These are phyloP conservation scores for Perizoma affinitatum DNA, from an alignment of 2,888 invertebrate species.

Conservation along the genomic window DNA sequence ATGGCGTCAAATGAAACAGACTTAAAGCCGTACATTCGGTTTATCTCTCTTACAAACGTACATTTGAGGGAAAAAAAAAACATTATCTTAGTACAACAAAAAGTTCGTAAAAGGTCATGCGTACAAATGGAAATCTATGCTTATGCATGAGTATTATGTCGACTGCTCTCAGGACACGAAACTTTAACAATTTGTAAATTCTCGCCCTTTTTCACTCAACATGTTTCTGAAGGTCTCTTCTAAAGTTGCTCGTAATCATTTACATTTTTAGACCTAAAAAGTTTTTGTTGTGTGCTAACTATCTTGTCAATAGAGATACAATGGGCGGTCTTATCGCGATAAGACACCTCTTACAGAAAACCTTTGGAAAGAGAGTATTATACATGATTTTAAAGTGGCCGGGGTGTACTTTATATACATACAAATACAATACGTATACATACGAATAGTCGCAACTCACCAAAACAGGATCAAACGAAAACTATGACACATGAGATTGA, in stretches of 20 bases:
- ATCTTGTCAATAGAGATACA: no score
- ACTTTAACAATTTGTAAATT: conserved; percentile 37
- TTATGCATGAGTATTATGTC: conserved; percentile 37
- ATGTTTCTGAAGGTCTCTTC: conserved; percentile 11
- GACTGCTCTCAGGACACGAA: conserved; percentile 32
- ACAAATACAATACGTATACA: no score
- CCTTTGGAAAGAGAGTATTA: no score
- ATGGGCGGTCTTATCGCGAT: no score
- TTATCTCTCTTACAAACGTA: neutral
- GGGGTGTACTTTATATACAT: no score
- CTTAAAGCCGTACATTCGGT: neutral
- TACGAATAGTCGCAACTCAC: no score
- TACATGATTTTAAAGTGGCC: no score
- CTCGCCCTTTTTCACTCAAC: conserved; percentile 24
- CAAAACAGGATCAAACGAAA: no score
- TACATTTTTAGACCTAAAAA: no score
- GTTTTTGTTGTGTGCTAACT: no score
- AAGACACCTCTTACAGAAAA: no score
- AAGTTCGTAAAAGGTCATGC: conserved; percentile 31
- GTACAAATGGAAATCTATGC: conserved; percentile 36
- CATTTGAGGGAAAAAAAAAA: conserved; percentile 8
- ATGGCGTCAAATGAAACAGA: neutral
- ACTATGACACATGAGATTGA: no score
- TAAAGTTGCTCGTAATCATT: conserved; percentile 12
- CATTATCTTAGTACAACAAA: conserved; percentile 26